Percentiles rank a stretch among this genome's conserved stretches.
Evolutionary conservation across 2,113 vertebrate genomes (phyloP).

Genomic region (Gasterosteus aculeatus): DNA sequence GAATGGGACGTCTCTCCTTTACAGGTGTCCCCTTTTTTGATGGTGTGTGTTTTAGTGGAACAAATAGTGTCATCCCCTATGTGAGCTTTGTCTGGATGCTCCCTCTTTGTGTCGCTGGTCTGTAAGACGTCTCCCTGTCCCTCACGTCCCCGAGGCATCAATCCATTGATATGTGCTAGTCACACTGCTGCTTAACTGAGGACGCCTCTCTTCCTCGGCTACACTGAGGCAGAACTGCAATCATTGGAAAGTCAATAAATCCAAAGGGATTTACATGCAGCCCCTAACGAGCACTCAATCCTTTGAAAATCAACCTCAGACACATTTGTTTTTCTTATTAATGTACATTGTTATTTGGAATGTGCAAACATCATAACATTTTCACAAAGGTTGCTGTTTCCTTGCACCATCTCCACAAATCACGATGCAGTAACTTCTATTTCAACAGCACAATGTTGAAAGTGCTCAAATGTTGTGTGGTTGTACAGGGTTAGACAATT

Average conservation of each 20-base stretch:
- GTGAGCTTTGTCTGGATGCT: background rate
- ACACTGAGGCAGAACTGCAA: constrained; percentile 25
- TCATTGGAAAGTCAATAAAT: constrained; percentile 46
- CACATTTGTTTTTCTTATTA: constrained; percentile 21
- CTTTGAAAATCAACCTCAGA: constrained; percentile 25
- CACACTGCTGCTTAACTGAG: constrained; percentile 9
- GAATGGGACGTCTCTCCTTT: background rate
- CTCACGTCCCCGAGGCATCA: background rate
- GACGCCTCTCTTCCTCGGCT: background rate
- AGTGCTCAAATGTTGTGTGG: background rate
- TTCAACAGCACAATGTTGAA: background rate
- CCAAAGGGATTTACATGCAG: constrained; percentile 41
- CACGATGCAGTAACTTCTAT: background rate
- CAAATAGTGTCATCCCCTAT: background rate
- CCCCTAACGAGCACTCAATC: constrained; percentile 41
- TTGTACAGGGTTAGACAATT: background rate
- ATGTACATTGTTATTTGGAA: background rate
- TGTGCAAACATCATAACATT: constrained; percentile 1
- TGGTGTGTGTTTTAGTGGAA: background rate
- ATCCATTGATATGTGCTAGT: background rate
- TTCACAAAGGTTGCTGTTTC: background rate
- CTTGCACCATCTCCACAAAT: background rate
- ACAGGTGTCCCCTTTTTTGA: background rate
- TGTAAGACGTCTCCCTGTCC: background rate
- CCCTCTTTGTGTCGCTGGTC: background rate